Evolutionary conservation across 2,888 invertebrate genomes (phyloP), one percentile per base, ranked within the genome.

Genomic region (Patella pellucida): DNA sequence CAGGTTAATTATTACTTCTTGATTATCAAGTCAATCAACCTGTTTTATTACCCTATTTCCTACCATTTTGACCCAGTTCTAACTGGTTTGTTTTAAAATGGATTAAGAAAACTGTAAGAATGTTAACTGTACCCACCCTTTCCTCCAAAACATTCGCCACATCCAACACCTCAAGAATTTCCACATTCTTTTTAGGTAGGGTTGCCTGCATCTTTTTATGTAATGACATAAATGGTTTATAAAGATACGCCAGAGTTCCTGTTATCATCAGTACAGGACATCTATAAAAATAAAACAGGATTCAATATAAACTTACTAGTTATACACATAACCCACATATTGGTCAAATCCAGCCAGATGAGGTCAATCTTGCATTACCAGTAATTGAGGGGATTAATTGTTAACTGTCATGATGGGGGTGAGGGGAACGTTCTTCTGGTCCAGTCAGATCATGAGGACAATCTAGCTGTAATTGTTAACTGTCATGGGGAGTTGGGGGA

Each of bases 101-200:
- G n/a, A 16, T 19, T 56, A 56, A 19, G 16, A 16, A 56, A 1
- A 1, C 7, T 56, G 19, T 19, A 56, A 56, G 56, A 2, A 19
- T 14, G 16, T 70, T 1, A 15, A 52, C n/a, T 16, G 9, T 27
- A 74, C 94, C 93, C 88, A 96, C 96, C 89, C 95, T 94, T 92
- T 97, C 96, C 80, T 94, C 94, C 78, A 97, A 92, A 9, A 96
- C 96, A 91, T 96, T 96, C n/a, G 96, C 96, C 71, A 95, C 95
- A 78, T 94, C 93, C 86, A 96, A 96, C 79, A 97, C 94, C 90
- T 96, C 95, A 74, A 97, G 92, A 80, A 96, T 94, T 79, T 96
- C 96, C 73, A 95, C 94, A 88, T 95, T 94, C 86, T 95, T 94
- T 90, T 95, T 95, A 89, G 95, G 95, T 73, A 87, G 78, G 52